phyloP scores from a whole-genome alignment of 2,113 vertebrate species.

The Neopipo cinnamomea region DNA sequence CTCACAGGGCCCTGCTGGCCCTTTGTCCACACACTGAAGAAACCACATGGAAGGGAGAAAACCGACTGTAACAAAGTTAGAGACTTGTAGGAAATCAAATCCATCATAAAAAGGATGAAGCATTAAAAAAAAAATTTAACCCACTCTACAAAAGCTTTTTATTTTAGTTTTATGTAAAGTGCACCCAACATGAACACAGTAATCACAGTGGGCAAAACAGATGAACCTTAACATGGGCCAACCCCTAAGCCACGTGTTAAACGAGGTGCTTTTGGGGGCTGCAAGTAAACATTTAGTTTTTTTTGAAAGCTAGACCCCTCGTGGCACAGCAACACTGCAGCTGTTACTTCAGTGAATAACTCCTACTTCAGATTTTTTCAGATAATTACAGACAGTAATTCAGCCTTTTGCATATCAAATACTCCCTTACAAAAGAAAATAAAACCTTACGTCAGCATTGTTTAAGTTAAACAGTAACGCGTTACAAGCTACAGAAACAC shows the following conservation, averaged over 20 bases:
- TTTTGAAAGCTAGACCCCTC: not conserved
- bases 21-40: not conserved
- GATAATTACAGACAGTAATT: not conserved
- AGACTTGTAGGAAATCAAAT: not conserved
- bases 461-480: not conserved
- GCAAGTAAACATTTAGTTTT: not conserved
- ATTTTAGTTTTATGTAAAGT: not conserved
- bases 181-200: not conserved
- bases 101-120: not conserved
- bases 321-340: rapidly evolving
- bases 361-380: not conserved
- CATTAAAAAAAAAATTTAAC: not conserved
- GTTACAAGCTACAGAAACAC: not conserved
- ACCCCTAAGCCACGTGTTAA: not conserved
- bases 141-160: rapidly evolving
- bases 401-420: not conserved
- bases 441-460: not conserved
- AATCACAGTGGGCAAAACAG: not conserved
- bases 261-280: rapidly evolving
- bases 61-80: not conserved
- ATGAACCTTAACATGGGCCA: not conserved
- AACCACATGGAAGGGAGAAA: not conserved
- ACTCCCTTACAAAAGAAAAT: not conserved
- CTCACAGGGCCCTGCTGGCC: not conserved
- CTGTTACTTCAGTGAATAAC: not conserved